A percentile compares a stretch with the other conserved stretches of the same genome.
Conservation (phyloP, 2,797 vertebrate genomes). For the Lindbergichthys nudifrons region DNA sequence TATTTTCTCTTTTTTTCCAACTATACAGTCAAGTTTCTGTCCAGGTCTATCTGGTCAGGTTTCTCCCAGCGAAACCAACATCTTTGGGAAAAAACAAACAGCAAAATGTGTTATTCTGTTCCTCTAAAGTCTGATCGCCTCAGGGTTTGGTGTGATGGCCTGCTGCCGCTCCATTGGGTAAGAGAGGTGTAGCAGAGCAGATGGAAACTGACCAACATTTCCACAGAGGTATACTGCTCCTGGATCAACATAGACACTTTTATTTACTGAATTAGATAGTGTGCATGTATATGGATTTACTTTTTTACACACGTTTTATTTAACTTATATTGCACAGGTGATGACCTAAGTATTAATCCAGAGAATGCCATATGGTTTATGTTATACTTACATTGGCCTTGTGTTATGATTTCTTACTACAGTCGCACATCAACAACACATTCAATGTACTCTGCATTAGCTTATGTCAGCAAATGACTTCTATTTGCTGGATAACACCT, state of each 20-base stretch:
- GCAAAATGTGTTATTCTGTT: constrained; percentile 29
- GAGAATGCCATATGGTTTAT: constrained; percentile 38
- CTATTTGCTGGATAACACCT: constrained; percentile 62
- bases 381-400: constrained; percentile 43
- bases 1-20: neutral
- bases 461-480: constrained; percentile 68
- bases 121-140: constrained; percentile 23
- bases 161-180: constrained; percentile 26
- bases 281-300: constrained; percentile 20
- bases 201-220: constrained; percentile 27
- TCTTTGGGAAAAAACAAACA: constrained; percentile 32
- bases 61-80: constrained; percentile 25
- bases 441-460: constrained; percentile 58
- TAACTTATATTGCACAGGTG: constrained; percentile 20
- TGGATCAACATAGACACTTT: constrained; percentile 5
- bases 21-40: neutral
- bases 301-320: constrained; percentile 18
- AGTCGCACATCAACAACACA: constrained; percentile 59
- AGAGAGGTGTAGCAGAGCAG: constrained; percentile 30
- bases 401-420: constrained; percentile 47
- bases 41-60: constrained; percentile 17
- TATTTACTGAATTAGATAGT: constrained; percentile 20
- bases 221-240: constrained; percentile 11
- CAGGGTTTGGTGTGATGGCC: constrained; percentile 18
- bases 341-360: constrained; percentile 36